Conservation (phyloP, 2,888 invertebrate species). For the Drosophila koepferae region DNA sequence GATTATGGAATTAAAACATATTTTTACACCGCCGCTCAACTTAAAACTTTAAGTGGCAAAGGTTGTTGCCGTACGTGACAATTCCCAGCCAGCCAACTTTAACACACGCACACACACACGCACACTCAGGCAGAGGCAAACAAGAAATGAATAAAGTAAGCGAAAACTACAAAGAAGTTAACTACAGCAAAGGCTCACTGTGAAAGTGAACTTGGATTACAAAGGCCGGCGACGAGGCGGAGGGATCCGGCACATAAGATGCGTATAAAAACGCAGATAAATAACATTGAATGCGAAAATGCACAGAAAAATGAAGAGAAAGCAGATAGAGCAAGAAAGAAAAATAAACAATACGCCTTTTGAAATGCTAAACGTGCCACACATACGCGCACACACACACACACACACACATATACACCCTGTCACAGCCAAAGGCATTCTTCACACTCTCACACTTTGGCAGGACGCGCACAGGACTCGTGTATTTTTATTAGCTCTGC, state of each 20-base stretch:
- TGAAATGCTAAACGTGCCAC: conserved; percentile 76
- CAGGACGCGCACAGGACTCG: conserved; percentile 61
- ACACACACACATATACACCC: conserved; percentile 22
- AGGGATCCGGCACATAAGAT: not conserved
- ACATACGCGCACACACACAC: conserved; percentile 38
- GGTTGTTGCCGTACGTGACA: conserved; percentile 73
- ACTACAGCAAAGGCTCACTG: conserved; percentile 65
- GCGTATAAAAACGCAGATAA: conserved; percentile 62
- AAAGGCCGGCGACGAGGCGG: conserved; percentile 36
- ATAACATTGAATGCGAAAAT: conserved; percentile 71
- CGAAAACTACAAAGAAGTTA: conserved; percentile 75
- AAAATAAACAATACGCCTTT: conserved; percentile 75
- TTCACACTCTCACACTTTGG: conserved; percentile 68
- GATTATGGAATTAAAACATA: conserved; percentile 78
- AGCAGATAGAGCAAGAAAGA: conserved; percentile 23
- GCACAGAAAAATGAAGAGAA: conserved; percentile 37
- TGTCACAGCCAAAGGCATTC: conserved; percentile 49
- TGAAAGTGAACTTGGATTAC: conserved; percentile 72
- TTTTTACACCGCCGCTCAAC: conserved; percentile 54
- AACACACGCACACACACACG: conserved; percentile 36
- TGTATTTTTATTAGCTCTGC: conserved; percentile 72
- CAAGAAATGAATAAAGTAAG: conserved; percentile 65
- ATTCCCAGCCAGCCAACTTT: conserved; percentile 62
- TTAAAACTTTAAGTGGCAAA: conserved; percentile 77
- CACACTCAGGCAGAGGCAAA: not conserved